Conservation (phyloP, 2,113 vertebrate species). For the Gobius niger region DNA sequence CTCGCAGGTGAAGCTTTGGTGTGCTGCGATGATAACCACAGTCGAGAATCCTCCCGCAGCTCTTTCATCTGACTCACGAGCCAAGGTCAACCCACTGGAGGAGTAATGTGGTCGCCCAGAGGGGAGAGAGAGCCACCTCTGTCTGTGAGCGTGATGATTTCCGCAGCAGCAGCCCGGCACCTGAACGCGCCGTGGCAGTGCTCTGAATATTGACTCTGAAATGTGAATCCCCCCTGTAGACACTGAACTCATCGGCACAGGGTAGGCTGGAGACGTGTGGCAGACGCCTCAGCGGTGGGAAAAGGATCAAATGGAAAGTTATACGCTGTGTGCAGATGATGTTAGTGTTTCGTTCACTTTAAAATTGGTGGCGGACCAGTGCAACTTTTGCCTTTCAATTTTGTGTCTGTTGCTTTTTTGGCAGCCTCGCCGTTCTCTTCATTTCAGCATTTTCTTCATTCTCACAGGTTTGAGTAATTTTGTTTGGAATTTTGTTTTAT, state of each 20-base stretch:
- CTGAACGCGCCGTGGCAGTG: slow-evolving; percentile 4
- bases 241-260: slow-evolving; percentile 12
- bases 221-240: slow-evolving; percentile 14
- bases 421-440: too few relatives aligned
- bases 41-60: too few relatives aligned
- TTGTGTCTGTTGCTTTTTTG: too few relatives aligned
- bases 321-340: neutral
- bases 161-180: slow-evolving; percentile 32
- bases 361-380: neutral
- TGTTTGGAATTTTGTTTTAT: too few relatives aligned
- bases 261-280: neutral
- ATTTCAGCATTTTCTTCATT: too few relatives aligned
- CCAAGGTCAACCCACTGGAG: slow-evolving; percentile 13
- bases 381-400: too few relatives aligned
- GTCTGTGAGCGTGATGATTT: slow-evolving; percentile 39
- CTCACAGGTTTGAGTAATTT: too few relatives aligned
- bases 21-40: too few relatives aligned
- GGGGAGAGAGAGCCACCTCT: slow-evolving; percentile 41
- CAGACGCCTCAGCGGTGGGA: neutral
- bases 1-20: too few relatives aligned
- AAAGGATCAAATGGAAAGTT: neutral
- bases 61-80: slow-evolving; percentile 16
- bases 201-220: slow-evolving; percentile 29
- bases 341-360: slow-evolving; percentile 6
- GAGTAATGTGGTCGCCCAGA: slow-evolving; percentile 2